These are phyloP conservation scores for Gallinago stenura DNA, from an alignment of 2,797 vertebrate genomes.

Conservation along the genomic window DNA sequence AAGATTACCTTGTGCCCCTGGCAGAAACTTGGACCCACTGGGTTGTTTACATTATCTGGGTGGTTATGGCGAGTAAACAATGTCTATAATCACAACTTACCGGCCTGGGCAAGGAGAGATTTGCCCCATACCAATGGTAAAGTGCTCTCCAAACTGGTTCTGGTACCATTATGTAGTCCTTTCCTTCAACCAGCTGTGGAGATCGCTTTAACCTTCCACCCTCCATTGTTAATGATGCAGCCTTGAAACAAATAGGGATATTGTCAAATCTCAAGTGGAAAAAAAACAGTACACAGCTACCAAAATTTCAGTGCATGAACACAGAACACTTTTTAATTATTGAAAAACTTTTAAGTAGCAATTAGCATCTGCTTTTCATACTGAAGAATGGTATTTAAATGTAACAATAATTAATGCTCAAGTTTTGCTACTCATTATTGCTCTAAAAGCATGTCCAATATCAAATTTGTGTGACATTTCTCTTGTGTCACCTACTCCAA, in stretches of 20 bases:
- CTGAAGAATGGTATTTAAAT: neutral
- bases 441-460: neutral
- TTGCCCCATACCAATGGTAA: constrained; percentile 99
- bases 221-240: constrained; percentile 94
- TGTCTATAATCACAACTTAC: constrained; percentile 81
- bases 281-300: neutral
- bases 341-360: neutral
- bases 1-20: neutral
- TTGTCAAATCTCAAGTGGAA: neutral
- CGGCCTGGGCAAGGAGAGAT: constrained; percentile 94
- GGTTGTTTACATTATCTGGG: neutral
- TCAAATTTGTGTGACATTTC: neutral
- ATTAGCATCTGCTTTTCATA: constrained; percentile 5
- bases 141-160: constrained; percentile 98
- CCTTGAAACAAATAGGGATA: constrained; percentile 76
- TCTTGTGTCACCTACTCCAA: neutral
- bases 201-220: constrained; percentile 91
- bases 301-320: neutral
- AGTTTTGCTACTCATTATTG: neutral
- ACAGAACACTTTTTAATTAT: neutral
- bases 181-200: constrained; percentile 83
- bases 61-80: neutral
- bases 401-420: neutral
- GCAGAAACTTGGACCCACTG: neutral
- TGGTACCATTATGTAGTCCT: constrained; percentile 94